Conservation (phyloP, 2,888 invertebrate species). For the Pandemis cinnamomeana region DNA sequence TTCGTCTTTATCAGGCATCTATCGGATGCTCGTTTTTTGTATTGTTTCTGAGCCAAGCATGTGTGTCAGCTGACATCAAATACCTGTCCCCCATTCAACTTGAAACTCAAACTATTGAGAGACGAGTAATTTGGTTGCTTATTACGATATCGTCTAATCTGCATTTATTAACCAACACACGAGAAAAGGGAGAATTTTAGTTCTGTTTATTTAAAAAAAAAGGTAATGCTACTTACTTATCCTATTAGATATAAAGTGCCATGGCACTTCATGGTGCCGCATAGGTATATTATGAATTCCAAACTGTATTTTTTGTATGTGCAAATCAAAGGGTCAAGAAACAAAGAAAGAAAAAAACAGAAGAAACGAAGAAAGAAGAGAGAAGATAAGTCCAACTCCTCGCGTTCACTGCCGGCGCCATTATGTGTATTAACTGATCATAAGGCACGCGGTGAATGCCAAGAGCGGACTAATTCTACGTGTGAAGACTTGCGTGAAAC, state of each 20-base stretch:
- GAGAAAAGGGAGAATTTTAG: too few species aligned
- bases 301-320: too few species aligned
- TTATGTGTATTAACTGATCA: conserved; percentile 92
- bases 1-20: not conserved
- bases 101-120: not conserved
- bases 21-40: not conserved
- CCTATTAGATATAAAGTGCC: not conserved
- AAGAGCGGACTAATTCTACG: conserved; percentile 91
- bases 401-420: conserved; percentile 98
- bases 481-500: conserved; percentile 24
- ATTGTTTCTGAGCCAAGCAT: not conserved
- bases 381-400: conserved; percentile 88
- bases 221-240: too few species aligned
- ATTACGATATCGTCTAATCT: not conserved
- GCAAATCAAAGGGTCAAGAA: conserved; percentile 32
- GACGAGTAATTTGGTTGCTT: not conserved
- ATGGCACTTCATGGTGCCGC: not conserved
- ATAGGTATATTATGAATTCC: not conserved
- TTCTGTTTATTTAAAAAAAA: too few species aligned
- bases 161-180: not conserved
- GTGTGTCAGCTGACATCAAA: not conserved
- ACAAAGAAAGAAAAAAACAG: conserved; percentile 43
- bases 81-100: conserved; percentile 2
- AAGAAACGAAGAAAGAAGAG: conserved; percentile 48
- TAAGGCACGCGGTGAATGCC: conserved; percentile 99